Percentiles rank a stretch among this genome's conserved stretches.
Evolutionary conservation across 2,797 vertebrate species (phyloP).

Genomic region (Pogonophryne albipinna): DNA sequence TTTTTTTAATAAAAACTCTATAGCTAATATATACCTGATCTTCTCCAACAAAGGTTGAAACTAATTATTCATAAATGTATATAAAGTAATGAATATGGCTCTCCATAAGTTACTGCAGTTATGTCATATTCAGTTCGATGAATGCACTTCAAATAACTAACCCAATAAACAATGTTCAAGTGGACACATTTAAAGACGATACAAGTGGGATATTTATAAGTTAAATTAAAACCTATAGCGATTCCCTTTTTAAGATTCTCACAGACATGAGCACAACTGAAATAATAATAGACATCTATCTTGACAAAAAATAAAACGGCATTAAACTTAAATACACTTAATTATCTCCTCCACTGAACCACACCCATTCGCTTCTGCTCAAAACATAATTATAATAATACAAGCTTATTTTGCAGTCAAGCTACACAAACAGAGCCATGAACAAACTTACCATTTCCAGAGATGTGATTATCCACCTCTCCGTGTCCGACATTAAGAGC

Average conservation of each 20-base stretch:
- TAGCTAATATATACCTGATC: neutral
- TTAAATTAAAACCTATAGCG: neutral
- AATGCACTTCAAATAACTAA: neutral
- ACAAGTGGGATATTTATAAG: neutral
- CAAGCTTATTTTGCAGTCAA: neutral
- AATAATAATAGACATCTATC: no score
- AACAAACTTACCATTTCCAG: constrained; percentile 87
- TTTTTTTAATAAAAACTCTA: neutral
- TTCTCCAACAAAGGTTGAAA: neutral
- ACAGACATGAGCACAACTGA: neutral
- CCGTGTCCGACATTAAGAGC: constrained; percentile 79
- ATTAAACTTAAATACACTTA: no score
- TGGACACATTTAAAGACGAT: neutral
- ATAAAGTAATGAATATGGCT: neutral
- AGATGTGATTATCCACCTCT: constrained; percentile 86
- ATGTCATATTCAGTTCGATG: neutral
- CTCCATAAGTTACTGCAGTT: constrained; percentile 2
- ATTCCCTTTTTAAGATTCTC: neutral
- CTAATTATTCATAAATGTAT: neutral
- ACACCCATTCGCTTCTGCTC: constrained; percentile 44
- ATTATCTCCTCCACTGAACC: constrained; percentile 34
- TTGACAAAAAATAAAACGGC: neutral
- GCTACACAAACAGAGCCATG: neutral
- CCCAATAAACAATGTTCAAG: neutral
- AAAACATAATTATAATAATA: neutral